Percentiles rank a stretch among this genome's conserved stretches.
Conservation (phyloP, 2,888 invertebrate genomes). For the Metacarcinus magister region DNA sequence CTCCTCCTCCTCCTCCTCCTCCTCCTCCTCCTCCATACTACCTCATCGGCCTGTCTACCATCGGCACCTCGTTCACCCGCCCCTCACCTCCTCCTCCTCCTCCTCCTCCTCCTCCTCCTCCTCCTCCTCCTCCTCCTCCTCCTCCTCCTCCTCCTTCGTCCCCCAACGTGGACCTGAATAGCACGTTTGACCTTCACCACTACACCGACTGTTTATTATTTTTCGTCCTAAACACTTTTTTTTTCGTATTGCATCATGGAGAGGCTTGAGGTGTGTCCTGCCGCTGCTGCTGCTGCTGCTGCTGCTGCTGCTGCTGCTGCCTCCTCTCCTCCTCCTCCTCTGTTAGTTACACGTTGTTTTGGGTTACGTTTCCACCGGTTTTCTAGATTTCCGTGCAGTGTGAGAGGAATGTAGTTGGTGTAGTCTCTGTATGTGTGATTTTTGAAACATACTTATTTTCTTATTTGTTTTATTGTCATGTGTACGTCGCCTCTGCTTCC, state of each 20-base stretch:
- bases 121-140: not conserved
- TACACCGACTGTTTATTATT: not conserved
- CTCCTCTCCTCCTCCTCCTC: too few species aligned
- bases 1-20: not conserved
- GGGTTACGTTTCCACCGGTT: not conserved
- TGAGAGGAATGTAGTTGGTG: not conserved
- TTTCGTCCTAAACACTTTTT: constrained; percentile 7
- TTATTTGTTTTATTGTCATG: not conserved
- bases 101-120: not conserved
- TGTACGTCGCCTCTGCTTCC: not conserved
- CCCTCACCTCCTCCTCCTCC: not conserved
- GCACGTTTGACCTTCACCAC: constrained; percentile 46
- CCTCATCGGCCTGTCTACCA: constrained; percentile 16
- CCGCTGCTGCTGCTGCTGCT: not conserved
- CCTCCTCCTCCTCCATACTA: not conserved
- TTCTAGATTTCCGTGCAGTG: not conserved
- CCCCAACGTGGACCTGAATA: constrained; percentile 33
- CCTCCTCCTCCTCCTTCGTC: not conserved
- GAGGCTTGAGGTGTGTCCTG: not conserved
- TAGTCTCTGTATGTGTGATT: not conserved
- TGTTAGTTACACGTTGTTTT: not conserved
- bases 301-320: too few species aligned
- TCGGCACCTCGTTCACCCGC: constrained; percentile 5
- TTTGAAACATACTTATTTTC: not conserved
- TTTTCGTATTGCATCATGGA: not conserved